A percentile compares a stretch with the other conserved stretches of the same genome.
Evolutionary conservation across 2,888 invertebrate species (phyloP).

Genomic region (Vannuccia rotundouncinata): DNA sequence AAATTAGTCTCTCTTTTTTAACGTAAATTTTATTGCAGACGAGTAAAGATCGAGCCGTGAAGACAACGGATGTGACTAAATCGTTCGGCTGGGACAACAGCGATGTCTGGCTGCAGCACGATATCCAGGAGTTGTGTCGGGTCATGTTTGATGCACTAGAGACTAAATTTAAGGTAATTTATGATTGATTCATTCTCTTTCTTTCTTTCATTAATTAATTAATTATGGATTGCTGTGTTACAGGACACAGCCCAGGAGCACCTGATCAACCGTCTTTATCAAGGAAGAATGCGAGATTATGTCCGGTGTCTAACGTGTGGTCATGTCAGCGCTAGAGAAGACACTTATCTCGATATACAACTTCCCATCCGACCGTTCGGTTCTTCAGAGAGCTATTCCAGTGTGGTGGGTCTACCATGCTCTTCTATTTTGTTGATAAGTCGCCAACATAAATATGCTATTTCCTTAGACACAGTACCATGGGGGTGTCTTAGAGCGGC

Average conservation of each 20-base stretch:
- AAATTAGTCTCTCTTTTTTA: too few relatives aligned
- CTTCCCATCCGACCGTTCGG: conserved; percentile 77
- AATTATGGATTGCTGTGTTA: too few relatives aligned
- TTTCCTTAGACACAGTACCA: too few relatives aligned
- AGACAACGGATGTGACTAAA: conserved; percentile 75
- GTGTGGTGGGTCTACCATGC: conserved; percentile 66
- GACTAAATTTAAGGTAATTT: conserved; percentile 72
- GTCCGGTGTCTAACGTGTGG: conserved; percentile 79
- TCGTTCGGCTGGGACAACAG: conserved; percentile 84
- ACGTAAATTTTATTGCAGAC: conserved; percentile 58
- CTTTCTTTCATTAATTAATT: too few relatives aligned
- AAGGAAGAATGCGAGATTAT: conserved; percentile 73
- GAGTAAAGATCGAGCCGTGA: conserved; percentile 64
- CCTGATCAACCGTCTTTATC: conserved; percentile 72
- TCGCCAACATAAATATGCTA: too few relatives aligned
- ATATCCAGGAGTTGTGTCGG: conserved; percentile 78
- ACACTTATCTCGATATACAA: conserved; percentile 77
- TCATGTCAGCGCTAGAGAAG: conserved; percentile 72
- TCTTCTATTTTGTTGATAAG: too few relatives aligned
- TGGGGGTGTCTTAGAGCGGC: too few relatives aligned
- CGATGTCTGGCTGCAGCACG: conserved; percentile 82
- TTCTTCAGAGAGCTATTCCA: conserved; percentile 68
- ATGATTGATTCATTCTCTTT: too few relatives aligned
- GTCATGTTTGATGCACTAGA: conserved; percentile 85
- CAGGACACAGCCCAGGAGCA: conserved; percentile 65